Evolutionary conservation across 2,888 invertebrate genomes (phyloP).

Genomic region (Amphipyra tragopoginis): DNA sequence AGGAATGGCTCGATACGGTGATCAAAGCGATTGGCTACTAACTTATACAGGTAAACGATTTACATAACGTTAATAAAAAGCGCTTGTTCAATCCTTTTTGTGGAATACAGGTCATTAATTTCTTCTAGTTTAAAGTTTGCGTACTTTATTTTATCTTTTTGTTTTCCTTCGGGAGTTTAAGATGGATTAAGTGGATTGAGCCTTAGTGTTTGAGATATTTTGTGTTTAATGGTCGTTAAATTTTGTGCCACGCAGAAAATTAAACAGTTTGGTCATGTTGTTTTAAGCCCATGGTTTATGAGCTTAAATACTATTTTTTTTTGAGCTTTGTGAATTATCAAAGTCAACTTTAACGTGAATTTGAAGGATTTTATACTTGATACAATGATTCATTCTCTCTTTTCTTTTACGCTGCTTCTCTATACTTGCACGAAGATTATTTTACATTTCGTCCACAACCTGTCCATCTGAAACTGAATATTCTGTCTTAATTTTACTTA

Average conservation of each 20-base stretch:
- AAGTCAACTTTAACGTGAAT: no score
- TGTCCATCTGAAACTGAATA: no score
- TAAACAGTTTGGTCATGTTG: neutral
- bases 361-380: no score
- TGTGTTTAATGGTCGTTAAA: constrained; percentile 21
- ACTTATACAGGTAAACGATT: constrained; percentile 10
- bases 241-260: constrained; percentile 8
- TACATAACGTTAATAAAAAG: constrained; percentile 4
- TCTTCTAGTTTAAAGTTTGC: constrained; percentile 6
- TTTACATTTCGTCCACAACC: no score
- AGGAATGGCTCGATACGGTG: constrained; percentile 29
- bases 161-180: constrained; percentile 1
- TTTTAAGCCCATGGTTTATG: neutral
- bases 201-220: constrained; percentile 7
- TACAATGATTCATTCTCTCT: no score
- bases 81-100: constrained; percentile 2
- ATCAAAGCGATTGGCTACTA: constrained; percentile 33
- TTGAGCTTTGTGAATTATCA: no score
- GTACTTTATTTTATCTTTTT: constrained; percentile 10
- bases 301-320: no score
- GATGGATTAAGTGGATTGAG: constrained; percentile 17
- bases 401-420: no score
- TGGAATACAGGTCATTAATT: constrained; percentile 17
- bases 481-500: no score
- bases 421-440: no score